Evolutionary conservation across 2,113 vertebrate species (phyloP).

Genomic region (Pelecanus crispus): DNA sequence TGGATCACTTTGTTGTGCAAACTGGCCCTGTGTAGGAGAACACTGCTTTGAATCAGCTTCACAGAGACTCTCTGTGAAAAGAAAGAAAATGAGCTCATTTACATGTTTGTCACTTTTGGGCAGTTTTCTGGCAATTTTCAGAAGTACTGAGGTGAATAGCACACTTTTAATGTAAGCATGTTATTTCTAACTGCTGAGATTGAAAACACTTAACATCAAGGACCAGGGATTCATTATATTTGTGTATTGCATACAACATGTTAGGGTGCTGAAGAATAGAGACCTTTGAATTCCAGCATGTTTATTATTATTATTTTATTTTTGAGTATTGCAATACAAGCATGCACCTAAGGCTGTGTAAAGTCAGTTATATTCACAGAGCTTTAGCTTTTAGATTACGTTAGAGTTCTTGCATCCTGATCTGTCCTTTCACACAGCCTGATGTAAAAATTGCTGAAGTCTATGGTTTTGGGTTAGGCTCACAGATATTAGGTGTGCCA

Average conservation of each 20-base stretch:
- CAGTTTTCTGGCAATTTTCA: neutral
- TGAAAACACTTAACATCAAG: neutral
- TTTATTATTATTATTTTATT: neutral
- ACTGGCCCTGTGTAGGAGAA: neutral
- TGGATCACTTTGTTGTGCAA: neutral
- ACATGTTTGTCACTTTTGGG: neutral
- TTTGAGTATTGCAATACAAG: neutral
- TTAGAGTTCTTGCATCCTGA: neutral
- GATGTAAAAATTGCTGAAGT: neutral
- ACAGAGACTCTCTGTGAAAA: neutral
- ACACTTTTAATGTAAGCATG: neutral
- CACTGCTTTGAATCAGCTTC: neutral
- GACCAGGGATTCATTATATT: neutral
- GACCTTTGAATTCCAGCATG: neutral
- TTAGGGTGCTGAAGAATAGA: neutral
- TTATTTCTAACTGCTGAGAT: neutral
- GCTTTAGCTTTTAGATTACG: neutral
- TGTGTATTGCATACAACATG: neutral
- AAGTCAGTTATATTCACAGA: neutral
- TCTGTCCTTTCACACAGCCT: neutral
- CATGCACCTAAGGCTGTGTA: neutral
- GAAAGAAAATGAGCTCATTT: neutral
- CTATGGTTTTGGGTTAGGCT: neutral
- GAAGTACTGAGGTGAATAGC: neutral
- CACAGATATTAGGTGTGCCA: neutral